Evolutionary conservation across 2,797 vertebrate genomes (phyloP).

Genomic region (Parauchenoglanis ngamensis): DNA sequence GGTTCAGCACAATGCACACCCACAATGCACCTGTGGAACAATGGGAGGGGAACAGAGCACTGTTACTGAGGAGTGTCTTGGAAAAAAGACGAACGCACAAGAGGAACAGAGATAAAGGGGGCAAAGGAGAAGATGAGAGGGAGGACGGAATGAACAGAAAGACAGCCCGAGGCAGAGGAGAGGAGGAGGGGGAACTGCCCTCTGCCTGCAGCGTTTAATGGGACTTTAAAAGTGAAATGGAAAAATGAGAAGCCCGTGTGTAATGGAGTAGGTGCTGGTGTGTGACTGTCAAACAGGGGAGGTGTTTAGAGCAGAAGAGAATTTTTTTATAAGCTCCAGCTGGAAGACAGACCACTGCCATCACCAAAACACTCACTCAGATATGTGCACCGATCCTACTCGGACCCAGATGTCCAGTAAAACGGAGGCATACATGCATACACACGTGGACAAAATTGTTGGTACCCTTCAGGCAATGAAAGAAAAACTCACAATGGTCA

Average conservation of each 20-base stretch:
- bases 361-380: neutral
- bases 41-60: neutral
- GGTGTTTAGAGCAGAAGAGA: constrained; percentile 24
- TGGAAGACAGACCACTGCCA: neutral
- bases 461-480: too few species aligned
- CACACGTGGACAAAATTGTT: too few species aligned
- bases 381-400: neutral
- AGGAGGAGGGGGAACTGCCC: too few species aligned
- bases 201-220: constrained; percentile 35
- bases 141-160: neutral
- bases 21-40: constrained; percentile 87
- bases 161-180: neutral
- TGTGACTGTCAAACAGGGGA: constrained; percentile 46
- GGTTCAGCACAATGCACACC: constrained; percentile 97
- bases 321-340: constrained; percentile 2
- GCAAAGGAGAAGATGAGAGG: neutral
- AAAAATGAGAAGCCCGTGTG: constrained; percentile 26
- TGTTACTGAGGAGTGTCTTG: neutral
- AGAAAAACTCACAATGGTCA: too few species aligned
- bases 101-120: neutral
- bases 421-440: neutral
- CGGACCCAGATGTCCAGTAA: neutral
- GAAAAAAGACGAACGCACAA: neutral
- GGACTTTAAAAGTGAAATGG: constrained; percentile 32
- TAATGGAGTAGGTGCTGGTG: constrained; percentile 35